Base-by-base conservation (phyloP, 2,888 invertebrate species). In the Agonum fuliginosum region DNA sequence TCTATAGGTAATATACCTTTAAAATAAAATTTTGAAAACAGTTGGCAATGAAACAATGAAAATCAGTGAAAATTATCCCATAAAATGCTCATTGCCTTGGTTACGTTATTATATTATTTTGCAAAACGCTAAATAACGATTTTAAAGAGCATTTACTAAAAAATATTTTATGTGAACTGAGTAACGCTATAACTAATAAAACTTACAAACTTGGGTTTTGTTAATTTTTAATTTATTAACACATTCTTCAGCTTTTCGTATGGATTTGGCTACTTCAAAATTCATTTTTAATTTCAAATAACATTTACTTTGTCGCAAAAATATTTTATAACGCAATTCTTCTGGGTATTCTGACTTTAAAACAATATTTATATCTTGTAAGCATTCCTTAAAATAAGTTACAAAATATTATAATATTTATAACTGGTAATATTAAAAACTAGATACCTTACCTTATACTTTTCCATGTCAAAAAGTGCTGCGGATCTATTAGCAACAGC, bases 401-500 rank as follows among this genome's bases (percentile, higher is more conserved):
- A n/a, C n/a, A n/a, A n/a, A n/a, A n/a, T n/a, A n/a, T n/a, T n/a
- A n/a, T n/a, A n/a, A n/a, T n/a, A n/a, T n/a, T n/a, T n/a, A n/a
- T n/a, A n/a, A n/a, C n/a, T n/a, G n/a, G n/a, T n/a, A n/a, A n/a
- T n/a, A n/a, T n/a, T n/a, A n/a, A n/a, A n/a, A n/a, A n/a, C n/a
- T n/a, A n/a, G n/a, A n/a, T n/a, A n/a, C n/a, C n/a, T 46, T 81
- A 91, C 90, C 14, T 88, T 83, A 83, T 90, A 92, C 65, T 90
- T 89, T 78, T 89, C 86, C 81, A 93, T 86, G 78, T 89, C 88
- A 80, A 88, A 89, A 65, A 93, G 88, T 1, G 92, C 89, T 34
- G 93, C 93, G 51, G 94, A 93, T 80, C 94, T 89, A 83, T 94
- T 94, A 0, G 91, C 91, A 82, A 92, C 88, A 0, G 92, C 91